Evolutionary conservation across 2,797 vertebrate genomes (phyloP).

Genomic region (Urocyon cinereoargenteus): DNA sequence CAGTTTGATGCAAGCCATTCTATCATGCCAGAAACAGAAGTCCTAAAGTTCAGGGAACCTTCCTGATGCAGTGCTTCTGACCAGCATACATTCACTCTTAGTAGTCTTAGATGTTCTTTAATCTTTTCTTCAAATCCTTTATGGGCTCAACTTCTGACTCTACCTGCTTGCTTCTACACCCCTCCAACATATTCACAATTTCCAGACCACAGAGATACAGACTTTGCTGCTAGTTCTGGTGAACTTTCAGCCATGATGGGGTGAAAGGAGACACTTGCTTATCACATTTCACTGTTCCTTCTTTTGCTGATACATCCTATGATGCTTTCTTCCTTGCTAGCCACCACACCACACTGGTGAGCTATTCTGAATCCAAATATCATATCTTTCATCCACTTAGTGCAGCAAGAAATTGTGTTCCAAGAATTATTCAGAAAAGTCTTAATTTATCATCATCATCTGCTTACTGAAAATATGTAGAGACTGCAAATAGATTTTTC

Average conservation of each 20-base stretch:
- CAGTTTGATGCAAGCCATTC: neutral
- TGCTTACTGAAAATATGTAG: slow-evolving; percentile 6
- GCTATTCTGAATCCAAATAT: neutral
- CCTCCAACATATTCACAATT: neutral
- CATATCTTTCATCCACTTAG: neutral
- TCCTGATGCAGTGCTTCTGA: neutral
- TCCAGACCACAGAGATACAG: neutral
- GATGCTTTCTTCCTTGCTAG: neutral
- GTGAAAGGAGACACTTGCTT: neutral
- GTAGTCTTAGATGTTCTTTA: neutral
- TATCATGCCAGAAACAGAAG: slow-evolving; percentile 16
- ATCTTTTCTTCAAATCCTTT: neutral
- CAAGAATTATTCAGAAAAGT: slow-evolving; percentile 42
- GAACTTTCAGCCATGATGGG: neutral
- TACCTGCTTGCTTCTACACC: neutral
- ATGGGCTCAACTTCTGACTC: neutral
- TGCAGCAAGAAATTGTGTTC: neutral
- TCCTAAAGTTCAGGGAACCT: neutral
- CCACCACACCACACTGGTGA: neutral
- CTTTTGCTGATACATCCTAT: neutral
- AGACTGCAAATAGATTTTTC: neutral
- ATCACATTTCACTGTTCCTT: neutral
- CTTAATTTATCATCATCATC: neutral
- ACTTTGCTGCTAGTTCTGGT: neutral
- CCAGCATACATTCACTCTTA: neutral